phyloP scores from a whole-genome alignment of 1,140 invertebrate species.

The Lordiphosa collinella region DNA sequence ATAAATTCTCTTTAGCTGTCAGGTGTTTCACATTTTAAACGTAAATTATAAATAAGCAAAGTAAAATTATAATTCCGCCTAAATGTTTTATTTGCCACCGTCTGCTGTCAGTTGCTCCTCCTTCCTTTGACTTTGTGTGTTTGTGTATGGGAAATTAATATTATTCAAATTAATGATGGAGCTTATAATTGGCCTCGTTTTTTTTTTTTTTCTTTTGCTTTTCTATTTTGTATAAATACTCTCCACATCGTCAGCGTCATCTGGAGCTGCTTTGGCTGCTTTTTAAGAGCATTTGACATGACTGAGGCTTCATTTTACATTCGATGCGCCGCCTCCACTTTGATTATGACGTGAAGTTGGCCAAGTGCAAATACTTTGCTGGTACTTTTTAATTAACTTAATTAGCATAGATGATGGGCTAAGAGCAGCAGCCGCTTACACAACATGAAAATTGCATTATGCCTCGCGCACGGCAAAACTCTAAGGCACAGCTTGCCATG shows the following conservation, averaged over 20 bases:
- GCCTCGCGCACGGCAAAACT: constrained; percentile 14
- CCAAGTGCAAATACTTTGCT: constrained; percentile 76
- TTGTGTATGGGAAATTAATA: constrained; percentile 62
- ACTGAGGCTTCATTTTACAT: constrained; percentile 67
- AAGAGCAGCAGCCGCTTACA: constrained; percentile 63
- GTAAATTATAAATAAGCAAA: constrained; percentile 76
- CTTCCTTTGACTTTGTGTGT: constrained; percentile 26
- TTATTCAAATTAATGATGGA: constrained; percentile 77
- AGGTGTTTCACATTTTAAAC: constrained; percentile 78
- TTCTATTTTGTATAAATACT: constrained; percentile 44
- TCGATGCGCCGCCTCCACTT: constrained; percentile 63
- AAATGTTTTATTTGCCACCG: constrained; percentile 74
- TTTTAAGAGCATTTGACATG: constrained; percentile 76
- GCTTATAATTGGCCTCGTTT: constrained; percentile 75
- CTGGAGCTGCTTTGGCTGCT: constrained; percentile 29
- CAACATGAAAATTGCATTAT: constrained; percentile 75
- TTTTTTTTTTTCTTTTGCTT: constrained; percentile 34
- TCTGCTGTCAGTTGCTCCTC: constrained; percentile 39
- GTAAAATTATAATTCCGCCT: constrained; percentile 74
- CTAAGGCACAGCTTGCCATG: not conserved
- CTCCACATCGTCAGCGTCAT: constrained; percentile 31
- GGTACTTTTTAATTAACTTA: constrained; percentile 77
- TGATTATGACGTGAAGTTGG: constrained; percentile 76
- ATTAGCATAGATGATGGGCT: constrained; percentile 74
- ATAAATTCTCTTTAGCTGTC: constrained; percentile 77